These are phyloP conservation scores for Tipula confusa DNA, from an alignment of 2,888 invertebrate species.

Conservation along the genomic window DNA sequence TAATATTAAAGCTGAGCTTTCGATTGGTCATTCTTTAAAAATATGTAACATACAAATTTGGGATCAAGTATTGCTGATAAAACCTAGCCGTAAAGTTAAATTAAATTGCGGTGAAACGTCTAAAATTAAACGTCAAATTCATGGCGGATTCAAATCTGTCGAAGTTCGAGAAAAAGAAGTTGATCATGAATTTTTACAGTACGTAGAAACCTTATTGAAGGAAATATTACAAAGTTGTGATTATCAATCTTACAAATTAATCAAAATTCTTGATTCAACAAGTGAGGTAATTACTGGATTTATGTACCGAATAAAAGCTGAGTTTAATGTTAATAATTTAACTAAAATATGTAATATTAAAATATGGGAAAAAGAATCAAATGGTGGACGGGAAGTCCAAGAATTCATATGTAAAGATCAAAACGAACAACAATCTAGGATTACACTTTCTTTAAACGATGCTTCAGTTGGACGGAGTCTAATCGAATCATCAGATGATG, in stretches of 20 bases:
- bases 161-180: not conserved
- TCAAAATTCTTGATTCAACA: not conserved
- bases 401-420: not conserved
- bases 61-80: constrained; percentile 56
- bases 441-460: not conserved
- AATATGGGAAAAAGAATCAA: not conserved
- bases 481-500: not conserved
- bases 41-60: constrained; percentile 51
- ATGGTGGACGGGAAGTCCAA: not conserved
- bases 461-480: not conserved
- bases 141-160: not conserved
- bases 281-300: not conserved
- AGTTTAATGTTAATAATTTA: not conserved
- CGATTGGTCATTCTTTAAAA: constrained; percentile 46
- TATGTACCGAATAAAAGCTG: not conserved
- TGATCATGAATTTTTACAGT: not conserved
- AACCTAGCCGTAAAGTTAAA: constrained; percentile 45
- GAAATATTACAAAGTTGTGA: not conserved
- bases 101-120: constrained; percentile 45
- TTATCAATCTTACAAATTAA: not conserved
- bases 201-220: not conserved
- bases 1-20: constrained; percentile 57
- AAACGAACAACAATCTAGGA: not conserved
- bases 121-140: not conserved
- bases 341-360: not conserved